Evolutionary conservation across 2,797 vertebrate genomes (phyloP).

Genomic region (Sebastolobus alascanus): DNA sequence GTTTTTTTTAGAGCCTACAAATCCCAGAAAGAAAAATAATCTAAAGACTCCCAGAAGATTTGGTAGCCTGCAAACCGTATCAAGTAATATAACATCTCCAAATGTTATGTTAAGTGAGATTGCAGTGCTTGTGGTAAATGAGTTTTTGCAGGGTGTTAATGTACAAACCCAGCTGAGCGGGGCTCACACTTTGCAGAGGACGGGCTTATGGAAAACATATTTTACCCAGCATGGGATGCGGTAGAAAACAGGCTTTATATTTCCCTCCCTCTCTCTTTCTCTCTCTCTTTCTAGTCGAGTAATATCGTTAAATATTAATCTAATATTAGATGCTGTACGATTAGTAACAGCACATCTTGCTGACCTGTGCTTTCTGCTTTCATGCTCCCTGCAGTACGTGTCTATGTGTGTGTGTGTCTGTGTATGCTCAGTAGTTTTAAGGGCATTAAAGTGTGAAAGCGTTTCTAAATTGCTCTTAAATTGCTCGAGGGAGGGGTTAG

Average conservation of each 20-base stretch:
- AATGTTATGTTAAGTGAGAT: slow-evolving; percentile 49
- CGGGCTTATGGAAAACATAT: slow-evolving; percentile 56
- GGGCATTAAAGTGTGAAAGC: slow-evolving; percentile 76
- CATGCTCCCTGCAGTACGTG: slow-evolving; percentile 18
- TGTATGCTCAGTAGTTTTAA: slow-evolving; percentile 52
- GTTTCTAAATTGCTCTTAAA: slow-evolving; percentile 81
- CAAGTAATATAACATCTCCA: slow-evolving; percentile 18
- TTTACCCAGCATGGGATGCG: slow-evolving; percentile 46
- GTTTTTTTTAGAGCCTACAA: slow-evolving; percentile 31
- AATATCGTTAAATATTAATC: slow-evolving; percentile 71
- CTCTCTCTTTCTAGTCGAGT: slow-evolving; percentile 24
- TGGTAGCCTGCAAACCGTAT: slow-evolving; percentile 25
- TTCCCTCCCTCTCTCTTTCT: neutral
- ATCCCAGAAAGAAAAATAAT: slow-evolving; percentile 30
- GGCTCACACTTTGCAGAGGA: slow-evolving; percentile 40
- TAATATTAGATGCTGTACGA: slow-evolving; percentile 55
- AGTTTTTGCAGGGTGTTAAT: slow-evolving; percentile 55
- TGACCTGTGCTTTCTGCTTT: slow-evolving; percentile 72
- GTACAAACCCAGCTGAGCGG: slow-evolving; percentile 55
- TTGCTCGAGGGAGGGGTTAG: slow-evolving; percentile 72
- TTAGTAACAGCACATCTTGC: slow-evolving; percentile 65
- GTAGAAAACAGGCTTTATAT: slow-evolving; percentile 16
- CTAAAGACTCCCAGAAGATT: slow-evolving; percentile 24
- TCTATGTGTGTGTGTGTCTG: slow-evolving; percentile 21
- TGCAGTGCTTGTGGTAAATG: slow-evolving; percentile 48